phyloP scores from a whole-genome alignment of 2,888 invertebrate species.

The Pseudococcus jackbeardsleyi region DNA sequence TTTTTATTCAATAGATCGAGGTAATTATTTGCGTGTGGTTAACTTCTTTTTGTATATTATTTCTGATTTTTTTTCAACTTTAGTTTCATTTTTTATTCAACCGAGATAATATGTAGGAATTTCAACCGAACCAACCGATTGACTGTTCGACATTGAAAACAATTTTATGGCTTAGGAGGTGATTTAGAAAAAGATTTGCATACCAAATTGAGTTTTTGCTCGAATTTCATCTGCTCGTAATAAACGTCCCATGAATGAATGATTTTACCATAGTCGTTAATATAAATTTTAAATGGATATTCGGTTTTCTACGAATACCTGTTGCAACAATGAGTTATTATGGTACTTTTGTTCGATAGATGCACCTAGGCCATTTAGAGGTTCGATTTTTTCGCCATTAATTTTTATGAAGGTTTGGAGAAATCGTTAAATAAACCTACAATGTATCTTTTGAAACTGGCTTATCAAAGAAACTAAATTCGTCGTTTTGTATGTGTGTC shows the following conservation, averaged over 20 bases:
- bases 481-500: too few species aligned
- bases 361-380: not conserved
- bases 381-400: not conserved
- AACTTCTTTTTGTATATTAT: not conserved
- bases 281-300: not conserved
- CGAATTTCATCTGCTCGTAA: not conserved
- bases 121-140: not conserved
- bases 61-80: too few species aligned
- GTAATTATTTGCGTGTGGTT: slow-evolving; percentile 22
- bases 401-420: not conserved
- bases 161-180: not conserved
- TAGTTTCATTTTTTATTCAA: not conserved
- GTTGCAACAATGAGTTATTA: not conserved
- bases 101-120: slow-evolving; percentile 7
- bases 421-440: too few species aligned
- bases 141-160: slow-evolving; percentile 9
- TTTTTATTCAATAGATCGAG: not conserved
- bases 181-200: slow-evolving; percentile 16
- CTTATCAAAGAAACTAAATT: too few species aligned
- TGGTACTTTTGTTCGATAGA: not conserved
- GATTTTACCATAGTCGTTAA: not conserved
- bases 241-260: not conserved
- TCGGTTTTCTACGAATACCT: not conserved
- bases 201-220: not conserved
- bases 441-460: too few species aligned